A percentile compares a stretch with the other conserved stretches of the same genome.
Evolutionary conservation across 2,888 invertebrate species (phyloP).

Genomic region (Lumbricus terrestris): DNA sequence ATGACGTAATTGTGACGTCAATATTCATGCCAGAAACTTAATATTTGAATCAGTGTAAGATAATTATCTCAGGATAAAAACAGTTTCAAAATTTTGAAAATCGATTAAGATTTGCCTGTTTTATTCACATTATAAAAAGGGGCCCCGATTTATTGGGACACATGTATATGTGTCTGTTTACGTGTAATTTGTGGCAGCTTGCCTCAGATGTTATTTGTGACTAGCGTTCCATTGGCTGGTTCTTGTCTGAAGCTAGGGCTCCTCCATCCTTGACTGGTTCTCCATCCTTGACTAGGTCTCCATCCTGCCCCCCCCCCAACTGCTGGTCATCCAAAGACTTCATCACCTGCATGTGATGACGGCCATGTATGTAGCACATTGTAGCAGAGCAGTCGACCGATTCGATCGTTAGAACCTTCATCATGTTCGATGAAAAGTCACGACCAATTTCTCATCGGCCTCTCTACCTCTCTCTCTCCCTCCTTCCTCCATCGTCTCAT

Average conservation of each 20-base stretch:
- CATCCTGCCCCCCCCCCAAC: too few relatives aligned
- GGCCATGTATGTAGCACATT: too few relatives aligned
- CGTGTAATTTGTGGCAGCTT: background rate
- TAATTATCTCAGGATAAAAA: too few relatives aligned
- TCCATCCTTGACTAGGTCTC: background rate
- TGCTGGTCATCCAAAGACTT: background rate
- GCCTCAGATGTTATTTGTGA: background rate
- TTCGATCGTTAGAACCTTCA: background rate
- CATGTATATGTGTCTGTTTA: background rate
- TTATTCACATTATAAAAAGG: too few relatives aligned
- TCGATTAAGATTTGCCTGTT: too few relatives aligned
- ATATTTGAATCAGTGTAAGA: too few relatives aligned
- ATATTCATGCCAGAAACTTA: too few relatives aligned
- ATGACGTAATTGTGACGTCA: too few relatives aligned
- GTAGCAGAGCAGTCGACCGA: background rate
- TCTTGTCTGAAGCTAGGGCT: too few relatives aligned
- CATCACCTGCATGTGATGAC: background rate
- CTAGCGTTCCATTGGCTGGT: background rate
- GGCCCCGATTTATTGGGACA: too few relatives aligned
- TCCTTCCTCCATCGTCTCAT: background rate
- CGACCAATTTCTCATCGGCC: slow-evolving; percentile 13
- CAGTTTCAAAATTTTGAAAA: too few relatives aligned
- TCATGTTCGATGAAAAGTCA: background rate
- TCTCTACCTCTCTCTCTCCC: slow-evolving; percentile 20
- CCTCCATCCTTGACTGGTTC: background rate